phyloP scores from a whole-genome alignment of 2,797 vertebrate genomes.

The Bothrops alternatus region DNA sequence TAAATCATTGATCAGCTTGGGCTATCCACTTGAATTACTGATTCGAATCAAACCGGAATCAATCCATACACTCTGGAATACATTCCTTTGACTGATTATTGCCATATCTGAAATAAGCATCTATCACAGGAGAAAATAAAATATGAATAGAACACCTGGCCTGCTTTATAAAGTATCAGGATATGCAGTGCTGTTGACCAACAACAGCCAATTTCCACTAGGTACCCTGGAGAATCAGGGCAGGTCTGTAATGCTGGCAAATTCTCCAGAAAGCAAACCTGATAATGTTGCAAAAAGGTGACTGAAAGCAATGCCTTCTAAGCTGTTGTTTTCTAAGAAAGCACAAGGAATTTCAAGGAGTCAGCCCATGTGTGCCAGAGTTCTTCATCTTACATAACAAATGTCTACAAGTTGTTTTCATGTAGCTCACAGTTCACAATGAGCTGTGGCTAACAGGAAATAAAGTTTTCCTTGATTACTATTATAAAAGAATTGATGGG shows the following conservation, averaged over 20 bases:
- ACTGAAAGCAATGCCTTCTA: not conserved
- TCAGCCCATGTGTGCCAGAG: not conserved
- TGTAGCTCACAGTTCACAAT: not conserved
- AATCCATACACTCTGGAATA: not conserved
- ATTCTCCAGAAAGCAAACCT: not conserved
- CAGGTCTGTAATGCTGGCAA: not conserved
- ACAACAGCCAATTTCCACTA: not conserved
- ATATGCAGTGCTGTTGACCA: not conserved
- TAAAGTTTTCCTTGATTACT: not conserved
- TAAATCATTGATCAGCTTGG: not conserved
- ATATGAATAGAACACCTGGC: not conserved
- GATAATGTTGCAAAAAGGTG: not conserved
- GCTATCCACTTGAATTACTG: not conserved
- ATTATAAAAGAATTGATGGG: not conserved
- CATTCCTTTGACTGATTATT: not conserved
- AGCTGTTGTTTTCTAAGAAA: not conserved
- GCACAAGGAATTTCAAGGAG: not conserved
- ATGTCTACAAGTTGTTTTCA: not conserved
- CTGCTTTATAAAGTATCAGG: not conserved
- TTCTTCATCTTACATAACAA: not conserved
- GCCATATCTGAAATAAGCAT: not conserved
- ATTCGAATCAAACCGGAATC: not conserved
- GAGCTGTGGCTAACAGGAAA: not conserved
- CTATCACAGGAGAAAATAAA: not conserved
- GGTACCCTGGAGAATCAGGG: not conserved